Evolutionary conservation across 2,113 vertebrate species (phyloP).

Genomic region (Rafetus swinhoei): DNA sequence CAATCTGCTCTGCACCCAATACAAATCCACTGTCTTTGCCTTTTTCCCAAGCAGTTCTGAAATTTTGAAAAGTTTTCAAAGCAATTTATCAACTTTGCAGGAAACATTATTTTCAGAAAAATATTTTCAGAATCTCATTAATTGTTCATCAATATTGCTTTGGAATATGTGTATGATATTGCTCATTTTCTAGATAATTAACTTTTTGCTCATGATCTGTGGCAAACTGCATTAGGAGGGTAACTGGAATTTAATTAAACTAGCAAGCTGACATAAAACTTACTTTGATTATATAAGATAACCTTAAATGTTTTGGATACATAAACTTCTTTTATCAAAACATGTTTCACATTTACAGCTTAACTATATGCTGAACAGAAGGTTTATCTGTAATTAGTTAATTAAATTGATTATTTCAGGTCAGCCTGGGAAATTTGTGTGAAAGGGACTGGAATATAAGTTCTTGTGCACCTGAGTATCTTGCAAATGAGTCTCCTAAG

Average conservation of each 20-base stretch:
- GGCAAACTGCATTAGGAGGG: neutral
- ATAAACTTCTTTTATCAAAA: neutral
- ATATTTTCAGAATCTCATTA: neutral
- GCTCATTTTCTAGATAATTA: neutral
- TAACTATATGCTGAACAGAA: neutral
- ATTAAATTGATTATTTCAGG: neutral
- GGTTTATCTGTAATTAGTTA: neutral
- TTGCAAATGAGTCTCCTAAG: neutral
- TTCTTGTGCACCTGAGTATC: neutral
- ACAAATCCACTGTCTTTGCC: neutral
- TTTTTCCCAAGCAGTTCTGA: neutral
- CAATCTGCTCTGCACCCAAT: accelerated
- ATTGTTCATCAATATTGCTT: neutral
- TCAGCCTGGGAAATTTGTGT: neutral
- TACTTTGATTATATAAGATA: neutral
- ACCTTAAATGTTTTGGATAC: neutral
- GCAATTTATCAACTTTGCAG: neutral
- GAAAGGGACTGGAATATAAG: neutral
- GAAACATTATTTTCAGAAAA: neutral
- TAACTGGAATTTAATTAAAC: neutral
- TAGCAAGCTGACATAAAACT: neutral
- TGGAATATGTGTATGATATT: neutral
- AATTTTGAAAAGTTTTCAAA: neutral
- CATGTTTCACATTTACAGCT: neutral
- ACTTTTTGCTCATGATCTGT: neutral